Base-by-base conservation (phyloP, 2,888 invertebrate species). In the Luperina testacea region DNA sequence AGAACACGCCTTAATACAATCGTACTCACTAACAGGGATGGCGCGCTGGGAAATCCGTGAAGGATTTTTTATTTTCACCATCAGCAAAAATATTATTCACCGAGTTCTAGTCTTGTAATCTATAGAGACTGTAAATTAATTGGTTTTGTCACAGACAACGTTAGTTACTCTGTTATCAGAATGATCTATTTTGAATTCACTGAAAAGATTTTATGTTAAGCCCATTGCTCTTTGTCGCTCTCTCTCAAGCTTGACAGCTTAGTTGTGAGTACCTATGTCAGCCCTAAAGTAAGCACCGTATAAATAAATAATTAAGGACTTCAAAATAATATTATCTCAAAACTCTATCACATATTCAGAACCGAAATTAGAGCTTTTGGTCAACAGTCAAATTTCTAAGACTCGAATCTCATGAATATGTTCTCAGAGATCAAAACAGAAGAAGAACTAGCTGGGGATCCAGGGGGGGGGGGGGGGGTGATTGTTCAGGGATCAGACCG, bases 1-100 rank as follows among this genome's bases (percentile, higher is more conserved):
- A 76, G 83, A 87, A 80, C 64, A 67, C 27, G 15, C 38, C 72
- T 79, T 84, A 81, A 79, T 81, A 76, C 70, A 81, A 80, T 87
- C 63, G 53, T 68, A 63, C 70, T 42, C 15, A 75, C 38, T 51
- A 70, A 64, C n/a, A 27, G 51, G 24, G 42, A 15, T 74, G 53
- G n/a, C 17, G 5, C 64, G 11, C 57, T 51, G 11, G 64, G 24
- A 24, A 0, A 64, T 38, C 64, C 20, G 11, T 64, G 38, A 24
- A 9, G 45, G 42, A n/a, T 51, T 27, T 64, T 24, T n/a, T 42
- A 65, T 83, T 67, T 38, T 48, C 27, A 6, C 3, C 20, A 2
- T 27, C 48, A 42, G 20, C 38, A n/a, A 9, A n/a, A 57, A 38
- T 48, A 11, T 53, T 38, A 80, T n/a, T 17, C 27, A 64, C n/a